Evolutionary conservation across 2,113 vertebrate species (phyloP).

Genomic region (Myrmecobius fasciatus): DNA sequence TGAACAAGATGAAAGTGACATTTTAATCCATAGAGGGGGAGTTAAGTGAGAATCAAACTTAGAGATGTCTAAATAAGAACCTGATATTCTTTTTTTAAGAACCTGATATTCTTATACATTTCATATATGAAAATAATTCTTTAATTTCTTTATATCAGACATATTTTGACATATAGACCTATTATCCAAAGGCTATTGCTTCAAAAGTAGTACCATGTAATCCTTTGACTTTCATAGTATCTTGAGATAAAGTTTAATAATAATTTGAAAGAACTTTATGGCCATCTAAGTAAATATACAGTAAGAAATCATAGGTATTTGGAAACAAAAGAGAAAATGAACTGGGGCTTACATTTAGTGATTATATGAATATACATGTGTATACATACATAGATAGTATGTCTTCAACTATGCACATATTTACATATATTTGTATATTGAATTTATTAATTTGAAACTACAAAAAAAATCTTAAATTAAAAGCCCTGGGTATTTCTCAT

Average conservation of each 20-base stretch:
- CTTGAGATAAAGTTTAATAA: constrained; percentile 38
- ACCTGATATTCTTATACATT: constrained; percentile 69
- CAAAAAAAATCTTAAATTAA: not conserved
- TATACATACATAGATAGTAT: not conserved
- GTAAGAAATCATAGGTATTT: constrained; percentile 5
- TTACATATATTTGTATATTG: not conserved
- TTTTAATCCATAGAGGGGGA: constrained; percentile 71
- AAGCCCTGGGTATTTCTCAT: not conserved
- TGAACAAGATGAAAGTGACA: constrained; percentile 72
- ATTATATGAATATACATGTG: not conserved
- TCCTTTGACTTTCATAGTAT: constrained; percentile 43
- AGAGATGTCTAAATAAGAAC: constrained; percentile 72
- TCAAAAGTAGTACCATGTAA: constrained; percentile 16
- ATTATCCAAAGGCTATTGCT: constrained; percentile 59
- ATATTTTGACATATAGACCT: constrained; percentile 42
- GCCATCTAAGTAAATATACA: not conserved
- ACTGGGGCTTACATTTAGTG: not conserved
- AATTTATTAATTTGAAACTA: not conserved
- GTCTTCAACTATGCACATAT: not conserved
- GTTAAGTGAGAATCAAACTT: constrained; percentile 73
- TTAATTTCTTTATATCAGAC: constrained; percentile 68
- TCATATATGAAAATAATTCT: constrained; percentile 68
- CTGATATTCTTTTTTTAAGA: not conserved
- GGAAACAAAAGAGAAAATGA: not conserved
- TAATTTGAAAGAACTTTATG: not conserved